Conservation (phyloP, 37 sponge, comb jelly and placozoan species). For the Axinella damicornis region DNA sequence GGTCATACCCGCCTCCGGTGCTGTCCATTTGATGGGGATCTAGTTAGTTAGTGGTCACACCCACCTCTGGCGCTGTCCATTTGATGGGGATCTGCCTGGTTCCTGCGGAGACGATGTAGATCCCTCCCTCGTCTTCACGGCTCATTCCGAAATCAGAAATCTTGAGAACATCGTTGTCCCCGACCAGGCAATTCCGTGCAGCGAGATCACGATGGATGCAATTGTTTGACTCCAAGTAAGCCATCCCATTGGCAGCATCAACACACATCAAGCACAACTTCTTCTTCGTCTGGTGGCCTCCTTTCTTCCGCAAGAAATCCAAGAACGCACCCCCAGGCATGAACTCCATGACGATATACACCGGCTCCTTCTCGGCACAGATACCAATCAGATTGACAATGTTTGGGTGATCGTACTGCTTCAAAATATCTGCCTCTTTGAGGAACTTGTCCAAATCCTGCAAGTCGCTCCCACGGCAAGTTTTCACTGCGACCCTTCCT, state of each 20-base stretch:
- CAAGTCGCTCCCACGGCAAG: slow-evolving; percentile 79
- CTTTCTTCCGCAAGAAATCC: slow-evolving; percentile 86
- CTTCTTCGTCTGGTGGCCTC: slow-evolving; percentile 27
- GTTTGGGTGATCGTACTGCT: slow-evolving; percentile 94
- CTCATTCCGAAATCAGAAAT: slow-evolving; percentile 97
- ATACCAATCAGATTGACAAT: slow-evolving; percentile 92
- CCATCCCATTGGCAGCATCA: slow-evolving; percentile 84
- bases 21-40: no score
- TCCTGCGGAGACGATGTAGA: slow-evolving; percentile 80
- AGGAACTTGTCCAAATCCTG: slow-evolving; percentile 85
- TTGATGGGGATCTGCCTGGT: slow-evolving; percentile 91
- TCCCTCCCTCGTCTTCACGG: slow-evolving; percentile 83
- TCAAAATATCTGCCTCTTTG: slow-evolving; percentile 91
- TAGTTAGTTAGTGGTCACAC: background rate
- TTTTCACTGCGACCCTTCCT: slow-evolving; percentile 83
- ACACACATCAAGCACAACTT: slow-evolving; percentile 66
- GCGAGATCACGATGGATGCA: slow-evolving; percentile 94
- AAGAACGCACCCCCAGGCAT: slow-evolving; percentile 92
- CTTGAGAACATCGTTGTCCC: slow-evolving; percentile 74
- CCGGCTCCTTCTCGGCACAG: slow-evolving; percentile 83
- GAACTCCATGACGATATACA: slow-evolving; percentile 96
- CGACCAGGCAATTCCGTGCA: slow-evolving; percentile 91
- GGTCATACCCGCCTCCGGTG: no score
- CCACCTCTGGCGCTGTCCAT: slow-evolving; percentile 97
- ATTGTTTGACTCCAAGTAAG: slow-evolving; percentile 76